phyloP scores from a whole-genome alignment of 2,113 vertebrate genomes.

The Chunga burmeisteri region DNA sequence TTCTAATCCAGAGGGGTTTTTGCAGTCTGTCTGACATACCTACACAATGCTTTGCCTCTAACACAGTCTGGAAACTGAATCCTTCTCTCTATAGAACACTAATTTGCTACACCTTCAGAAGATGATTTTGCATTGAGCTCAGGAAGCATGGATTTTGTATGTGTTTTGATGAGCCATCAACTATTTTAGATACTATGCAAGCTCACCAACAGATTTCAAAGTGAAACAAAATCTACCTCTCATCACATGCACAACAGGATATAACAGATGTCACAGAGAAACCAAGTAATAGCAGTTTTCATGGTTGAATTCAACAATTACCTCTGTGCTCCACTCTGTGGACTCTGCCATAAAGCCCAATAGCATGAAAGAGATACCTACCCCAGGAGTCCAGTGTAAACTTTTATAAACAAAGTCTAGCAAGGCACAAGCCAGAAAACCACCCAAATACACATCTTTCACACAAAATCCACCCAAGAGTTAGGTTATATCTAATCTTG shows the following conservation, averaged over 20 bases:
- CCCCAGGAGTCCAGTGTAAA: not conserved
- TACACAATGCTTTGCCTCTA: not conserved
- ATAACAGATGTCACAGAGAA: slow-evolving; percentile 47
- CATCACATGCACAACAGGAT: slow-evolving; percentile 59
- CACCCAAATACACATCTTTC: not conserved
- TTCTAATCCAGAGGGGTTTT: not conserved
- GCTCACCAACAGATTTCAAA: slow-evolving; percentile 44
- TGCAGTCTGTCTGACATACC: not conserved
- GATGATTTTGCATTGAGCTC: not conserved
- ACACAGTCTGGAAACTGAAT: not conserved
- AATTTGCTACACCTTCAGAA: not conserved
- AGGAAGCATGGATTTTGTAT: not conserved
- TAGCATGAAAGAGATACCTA: slow-evolving; percentile 2
- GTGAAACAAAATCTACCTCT: slow-evolving; percentile 54
- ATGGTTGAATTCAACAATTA: slow-evolving; percentile 48
- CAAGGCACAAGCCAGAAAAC: not conserved
- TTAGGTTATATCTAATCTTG: not conserved
- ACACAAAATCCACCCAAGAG: not conserved
- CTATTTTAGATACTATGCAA: slow-evolving; percentile 8
- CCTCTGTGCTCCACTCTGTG: not conserved
- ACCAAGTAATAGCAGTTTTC: slow-evolving; percentile 49
- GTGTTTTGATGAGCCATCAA: slow-evolving; percentile 50
- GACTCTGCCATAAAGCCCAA: not conserved
- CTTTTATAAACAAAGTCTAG: not conserved
- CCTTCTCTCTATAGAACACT: not conserved